Evolutionary conservation across 2,113 vertebrate species (phyloP).

Genomic region (Neofelis nebulosa): DNA sequence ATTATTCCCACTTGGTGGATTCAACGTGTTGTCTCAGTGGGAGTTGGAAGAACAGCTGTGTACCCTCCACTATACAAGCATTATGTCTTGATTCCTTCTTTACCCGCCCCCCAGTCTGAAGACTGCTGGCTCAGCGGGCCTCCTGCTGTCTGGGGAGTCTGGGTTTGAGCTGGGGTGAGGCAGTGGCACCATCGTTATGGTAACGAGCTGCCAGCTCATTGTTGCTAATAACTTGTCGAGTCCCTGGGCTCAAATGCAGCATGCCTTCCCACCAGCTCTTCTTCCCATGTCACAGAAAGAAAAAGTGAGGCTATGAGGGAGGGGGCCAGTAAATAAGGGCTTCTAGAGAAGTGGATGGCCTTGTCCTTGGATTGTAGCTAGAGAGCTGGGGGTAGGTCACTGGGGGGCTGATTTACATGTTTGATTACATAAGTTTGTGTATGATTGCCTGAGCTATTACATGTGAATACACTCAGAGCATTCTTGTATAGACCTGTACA

Average conservation of each 20-base stretch:
- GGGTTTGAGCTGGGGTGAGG: slow-evolving; percentile 79
- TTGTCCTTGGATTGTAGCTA: background rate
- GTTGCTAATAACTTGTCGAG: slow-evolving; percentile 77
- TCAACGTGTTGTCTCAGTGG: slow-evolving; percentile 54
- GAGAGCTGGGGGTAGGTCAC: background rate
- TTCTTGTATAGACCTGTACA: slow-evolving; percentile 20
- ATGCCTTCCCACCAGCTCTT: slow-evolving; percentile 42
- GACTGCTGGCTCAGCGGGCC: slow-evolving; percentile 77
- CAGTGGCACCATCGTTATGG: slow-evolving; percentile 78
- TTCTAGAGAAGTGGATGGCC: background rate
- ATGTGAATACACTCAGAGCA: background rate
- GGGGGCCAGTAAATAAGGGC: background rate
- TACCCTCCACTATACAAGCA: slow-evolving; percentile 57
- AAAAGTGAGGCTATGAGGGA: slow-evolving; percentile 71
- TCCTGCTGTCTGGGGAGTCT: slow-evolving; percentile 80
- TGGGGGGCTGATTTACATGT: slow-evolving; percentile 6
- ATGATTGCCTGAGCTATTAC: slow-evolving; percentile 4
- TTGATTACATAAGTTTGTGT: slow-evolving; percentile 9
- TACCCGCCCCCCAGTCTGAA: slow-evolving; percentile 62
- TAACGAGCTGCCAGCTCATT: slow-evolving; percentile 80
- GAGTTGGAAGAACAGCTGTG: slow-evolving; percentile 62
- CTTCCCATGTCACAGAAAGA: slow-evolving; percentile 76
- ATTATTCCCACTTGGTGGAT: slow-evolving; percentile 51
- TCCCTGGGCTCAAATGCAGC: slow-evolving; percentile 56
- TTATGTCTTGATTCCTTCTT: slow-evolving; percentile 61